Conservation (phyloP, 1,140 invertebrate species). For the Anastatus disparis region DNA sequence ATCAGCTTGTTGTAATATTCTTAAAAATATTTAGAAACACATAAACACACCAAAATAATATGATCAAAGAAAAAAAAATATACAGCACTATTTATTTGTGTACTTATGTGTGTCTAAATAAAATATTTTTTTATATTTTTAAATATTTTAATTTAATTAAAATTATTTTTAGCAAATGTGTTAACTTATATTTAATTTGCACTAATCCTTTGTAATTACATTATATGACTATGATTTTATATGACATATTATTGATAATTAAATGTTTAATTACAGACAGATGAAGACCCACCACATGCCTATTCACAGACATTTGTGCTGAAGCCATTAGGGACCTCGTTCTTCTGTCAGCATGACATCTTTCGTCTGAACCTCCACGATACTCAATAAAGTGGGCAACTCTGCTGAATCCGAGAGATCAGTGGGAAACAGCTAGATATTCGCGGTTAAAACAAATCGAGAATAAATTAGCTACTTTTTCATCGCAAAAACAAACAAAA, state of each 20-base stretch:
- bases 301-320: conserved; percentile 91
- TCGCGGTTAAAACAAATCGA: conserved; percentile 38
- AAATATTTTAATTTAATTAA: no score
- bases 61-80: no score
- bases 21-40: no score
- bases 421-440: conserved; percentile 22
- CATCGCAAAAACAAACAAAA: conserved; percentile 37
- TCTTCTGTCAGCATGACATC: conserved; percentile 92
- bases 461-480: conserved; percentile 53
- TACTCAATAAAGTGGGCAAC: conserved; percentile 70
- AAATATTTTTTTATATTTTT: background rate
- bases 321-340: conserved; percentile 84
- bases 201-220: no score
- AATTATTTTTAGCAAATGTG: no score
- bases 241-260: background rate
- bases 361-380: conserved; percentile 92
- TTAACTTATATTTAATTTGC: no score
- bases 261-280: conserved; percentile 76
- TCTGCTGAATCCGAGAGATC: conserved; percentile 23
- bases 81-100: no score
- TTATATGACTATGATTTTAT: no score
- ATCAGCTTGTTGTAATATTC: no score
- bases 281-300: conserved; percentile 91
- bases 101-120: no score
- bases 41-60: no score